Conservation (phyloP, 1,140 invertebrate species). For the Pararge aegeria region DNA sequence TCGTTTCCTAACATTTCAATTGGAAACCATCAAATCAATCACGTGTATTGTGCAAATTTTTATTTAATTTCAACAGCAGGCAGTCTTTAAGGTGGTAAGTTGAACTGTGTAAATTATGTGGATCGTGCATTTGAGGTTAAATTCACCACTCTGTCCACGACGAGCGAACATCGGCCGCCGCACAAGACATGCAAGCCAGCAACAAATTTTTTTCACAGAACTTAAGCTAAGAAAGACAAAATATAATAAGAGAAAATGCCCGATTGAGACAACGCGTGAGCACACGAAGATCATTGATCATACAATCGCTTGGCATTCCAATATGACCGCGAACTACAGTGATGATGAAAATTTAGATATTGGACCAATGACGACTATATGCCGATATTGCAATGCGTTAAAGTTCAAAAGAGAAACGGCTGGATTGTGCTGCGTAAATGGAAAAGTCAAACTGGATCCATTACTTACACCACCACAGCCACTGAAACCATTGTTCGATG, state of each 20-base stretch:
- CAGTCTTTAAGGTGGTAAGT: neutral
- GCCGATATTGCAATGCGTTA: slow-evolving; percentile 27
- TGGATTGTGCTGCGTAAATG: slow-evolving; percentile 27
- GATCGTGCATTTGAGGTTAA: slow-evolving; percentile 15
- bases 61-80: neutral
- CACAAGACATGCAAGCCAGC: slow-evolving; percentile 21
- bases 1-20: neutral
- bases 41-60: neutral
- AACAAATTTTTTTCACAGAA: slow-evolving; percentile 35
- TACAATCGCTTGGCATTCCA: slow-evolving; percentile 34
- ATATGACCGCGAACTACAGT: slow-evolving; percentile 33
- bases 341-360: slow-evolving; percentile 35
- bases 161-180: slow-evolving; percentile 19
- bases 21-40: neutral
- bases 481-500: slow-evolving; percentile 27
- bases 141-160: slow-evolving; percentile 27
- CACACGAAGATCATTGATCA: slow-evolving; percentile 37
- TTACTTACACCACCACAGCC: slow-evolving; percentile 27
- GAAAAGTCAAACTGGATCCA: slow-evolving; percentile 30
- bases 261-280: slow-evolving; percentile 36
- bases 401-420: slow-evolving; percentile 25
- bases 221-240: slow-evolving; percentile 41
- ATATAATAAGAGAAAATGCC: slow-evolving; percentile 42
- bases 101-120: neutral
- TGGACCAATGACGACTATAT: slow-evolving; percentile 29